Conservation (phyloP, 2,113 vertebrate species). For the Charadrius vociferus region DNA sequence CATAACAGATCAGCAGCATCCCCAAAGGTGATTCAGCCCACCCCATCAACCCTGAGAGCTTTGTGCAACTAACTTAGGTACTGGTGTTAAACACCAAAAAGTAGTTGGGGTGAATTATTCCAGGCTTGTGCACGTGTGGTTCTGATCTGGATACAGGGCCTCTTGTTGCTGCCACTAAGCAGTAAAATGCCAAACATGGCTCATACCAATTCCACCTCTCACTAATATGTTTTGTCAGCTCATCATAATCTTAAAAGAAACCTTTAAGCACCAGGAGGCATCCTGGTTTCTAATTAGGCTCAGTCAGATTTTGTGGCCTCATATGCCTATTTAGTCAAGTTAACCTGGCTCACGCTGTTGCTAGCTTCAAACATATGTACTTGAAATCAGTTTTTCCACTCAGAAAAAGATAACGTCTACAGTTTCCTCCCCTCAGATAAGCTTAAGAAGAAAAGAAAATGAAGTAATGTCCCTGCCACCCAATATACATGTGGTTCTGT, state of each 20-base stretch:
- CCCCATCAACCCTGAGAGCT: neutral
- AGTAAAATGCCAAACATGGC: neutral
- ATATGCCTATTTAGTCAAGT: neutral
- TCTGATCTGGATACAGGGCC: neutral
- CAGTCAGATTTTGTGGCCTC: neutral
- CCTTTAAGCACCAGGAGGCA: constrained; percentile 16
- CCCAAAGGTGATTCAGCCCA: neutral
- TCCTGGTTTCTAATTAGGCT: constrained; percentile 7
- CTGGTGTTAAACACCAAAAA: neutral
- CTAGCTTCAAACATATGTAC: neutral
- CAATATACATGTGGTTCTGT: neutral
- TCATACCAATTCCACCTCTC: neutral
- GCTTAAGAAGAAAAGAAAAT: neutral
- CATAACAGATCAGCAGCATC: neutral
- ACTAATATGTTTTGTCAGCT: constrained; percentile 37
- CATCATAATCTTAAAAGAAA: constrained; percentile 41
- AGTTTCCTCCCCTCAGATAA: constrained; percentile 23
- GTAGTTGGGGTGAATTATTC: neutral
- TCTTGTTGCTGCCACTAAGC: neutral
- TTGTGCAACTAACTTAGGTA: no score
- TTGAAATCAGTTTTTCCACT: constrained; percentile 32
- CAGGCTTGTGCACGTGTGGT: neutral
- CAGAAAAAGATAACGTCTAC: neutral
- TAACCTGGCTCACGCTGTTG: neutral
- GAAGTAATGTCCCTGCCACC: neutral